phyloP scores from a whole-genome alignment of 1,140 invertebrate genomes.

The Pararge aegeria region DNA sequence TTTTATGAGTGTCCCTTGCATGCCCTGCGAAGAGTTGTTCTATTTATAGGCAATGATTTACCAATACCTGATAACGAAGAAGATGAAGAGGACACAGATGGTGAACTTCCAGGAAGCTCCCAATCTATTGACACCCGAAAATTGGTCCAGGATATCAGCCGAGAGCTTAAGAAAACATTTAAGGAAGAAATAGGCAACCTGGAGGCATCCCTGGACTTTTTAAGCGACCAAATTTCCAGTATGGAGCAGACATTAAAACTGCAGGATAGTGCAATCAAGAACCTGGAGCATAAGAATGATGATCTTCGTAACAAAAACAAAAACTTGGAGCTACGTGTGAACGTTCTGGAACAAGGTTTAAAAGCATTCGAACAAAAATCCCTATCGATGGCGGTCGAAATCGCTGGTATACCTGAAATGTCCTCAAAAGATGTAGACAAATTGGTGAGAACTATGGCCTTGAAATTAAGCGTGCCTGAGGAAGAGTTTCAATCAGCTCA shows the following conservation, averaged over 20 bases:
- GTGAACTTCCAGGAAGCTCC: no score
- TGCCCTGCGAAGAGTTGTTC: no score
- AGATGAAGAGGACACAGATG: neutral
- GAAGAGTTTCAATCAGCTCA: no score
- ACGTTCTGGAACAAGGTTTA: neutral
- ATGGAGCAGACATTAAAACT: constrained; percentile 30
- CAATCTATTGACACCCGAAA: constrained; percentile 4
- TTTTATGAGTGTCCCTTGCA: no score
- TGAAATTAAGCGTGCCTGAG: no score
- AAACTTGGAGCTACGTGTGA: constrained; percentile 14
- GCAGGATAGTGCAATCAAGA: constrained; percentile 31
- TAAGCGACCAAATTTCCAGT: constrained; percentile 31
- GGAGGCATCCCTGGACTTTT: constrained; percentile 29
- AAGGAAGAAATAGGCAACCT: no score
- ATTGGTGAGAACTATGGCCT: constrained; percentile 14
- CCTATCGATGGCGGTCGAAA: constrained; percentile 24
- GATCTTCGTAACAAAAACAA: constrained; percentile 35
- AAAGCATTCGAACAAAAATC: constrained; percentile 25
- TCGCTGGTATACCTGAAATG: constrained; percentile 29
- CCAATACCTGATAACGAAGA: constrained; percentile 26
- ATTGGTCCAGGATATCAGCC: no score
- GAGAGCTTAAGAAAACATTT: constrained; percentile 38
- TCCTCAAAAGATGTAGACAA: constrained; percentile 16
- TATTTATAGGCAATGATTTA: no score
- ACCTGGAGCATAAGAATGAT: constrained; percentile 26